Percentiles rank a stretch among this genome's conserved stretches.
Conservation (phyloP, 2,797 vertebrate genomes). For the Iguana delicatissima region DNA sequence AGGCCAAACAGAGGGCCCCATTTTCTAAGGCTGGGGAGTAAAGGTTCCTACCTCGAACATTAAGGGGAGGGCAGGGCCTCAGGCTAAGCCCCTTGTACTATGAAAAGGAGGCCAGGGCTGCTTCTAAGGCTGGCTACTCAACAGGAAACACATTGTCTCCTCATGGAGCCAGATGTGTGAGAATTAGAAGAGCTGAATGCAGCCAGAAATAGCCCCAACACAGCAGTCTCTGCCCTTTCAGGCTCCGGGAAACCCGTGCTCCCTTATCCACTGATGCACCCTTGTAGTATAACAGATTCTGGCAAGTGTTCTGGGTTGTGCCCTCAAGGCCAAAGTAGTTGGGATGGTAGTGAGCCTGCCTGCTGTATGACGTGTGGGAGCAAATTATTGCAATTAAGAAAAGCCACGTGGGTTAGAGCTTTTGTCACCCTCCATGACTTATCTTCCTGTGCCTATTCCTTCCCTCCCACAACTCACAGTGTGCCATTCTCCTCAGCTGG, state of each 20-base stretch:
- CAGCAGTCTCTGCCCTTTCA: not conserved
- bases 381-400: too few relatives aligned
- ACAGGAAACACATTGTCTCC: not conserved
- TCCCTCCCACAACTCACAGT: not conserved
- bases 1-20: conserved; percentile 21
- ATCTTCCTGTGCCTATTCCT: not conserved
- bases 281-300: not conserved
- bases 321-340: not conserved
- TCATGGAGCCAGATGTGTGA: not conserved
- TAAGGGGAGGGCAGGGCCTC: not conserved
- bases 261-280: not conserved
- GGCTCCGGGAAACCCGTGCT: not conserved
- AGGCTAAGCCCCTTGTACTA: not conserved
- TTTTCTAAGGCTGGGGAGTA: not conserved
- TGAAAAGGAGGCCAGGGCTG: conserved; percentile 24
- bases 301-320: not conserved
- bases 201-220: not conserved
- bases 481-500: not conserved
- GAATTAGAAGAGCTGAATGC: not conserved
- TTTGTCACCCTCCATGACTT: not conserved
- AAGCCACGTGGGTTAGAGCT: not conserved
- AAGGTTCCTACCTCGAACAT: not conserved
- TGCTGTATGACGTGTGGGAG: not conserved
- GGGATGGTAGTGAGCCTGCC: not conserved
- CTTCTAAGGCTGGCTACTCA: not conserved